Evolutionary conservation across 1,140 invertebrate genomes (phyloP), one percentile per base, ranked within the genome.

Genomic region (Tigriopus japonicus): DNA sequence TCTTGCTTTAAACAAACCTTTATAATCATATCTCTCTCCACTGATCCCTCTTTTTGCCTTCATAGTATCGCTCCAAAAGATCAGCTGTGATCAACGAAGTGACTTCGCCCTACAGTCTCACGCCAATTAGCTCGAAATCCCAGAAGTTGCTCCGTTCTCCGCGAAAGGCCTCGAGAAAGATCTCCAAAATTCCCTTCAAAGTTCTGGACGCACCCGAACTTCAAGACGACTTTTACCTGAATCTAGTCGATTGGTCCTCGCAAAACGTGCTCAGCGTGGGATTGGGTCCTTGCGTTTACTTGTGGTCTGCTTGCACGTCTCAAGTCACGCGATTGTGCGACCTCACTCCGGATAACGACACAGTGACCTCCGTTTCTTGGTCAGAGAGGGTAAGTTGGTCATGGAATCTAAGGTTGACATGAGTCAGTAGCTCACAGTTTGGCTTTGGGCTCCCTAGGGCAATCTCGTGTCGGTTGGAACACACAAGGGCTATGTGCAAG

Each of bases 201-300:
- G 83, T 96, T 0, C 76, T 98, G 10, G 96, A 99, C 73, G 96
- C 96, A 0, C 96, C 96, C 0, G 95, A 98, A 72, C 73, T 99
- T 23, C 94, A 98, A 74, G 95, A 99, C 72, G 96, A 98, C 73
- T 99, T 99, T 73, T 98, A 98, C 72, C 73, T 98, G 24, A 99
- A 98, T 74, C 76, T 99, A 60, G 95, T 99, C 6, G 96, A 99
- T 73, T 99, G 96, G 96, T 98, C 93, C 1, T 91, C 90, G 6
- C 91, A 95, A 71, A 98, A 99, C 75, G 91, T 98, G 6, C 79
- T 99, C 19, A 94, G 91, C 71, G 96, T 99, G n/a, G 96, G 95
- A 0, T 74, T 99, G 0, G 93, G 92, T 10, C 92, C 88, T 64
- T 97, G 93, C 72, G 96, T 99, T 1, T 99, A 99, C 74, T 72